Evolutionary conservation across 2,797 vertebrate species (phyloP).

Genomic region (Sternarchorhynchus goeldii): DNA sequence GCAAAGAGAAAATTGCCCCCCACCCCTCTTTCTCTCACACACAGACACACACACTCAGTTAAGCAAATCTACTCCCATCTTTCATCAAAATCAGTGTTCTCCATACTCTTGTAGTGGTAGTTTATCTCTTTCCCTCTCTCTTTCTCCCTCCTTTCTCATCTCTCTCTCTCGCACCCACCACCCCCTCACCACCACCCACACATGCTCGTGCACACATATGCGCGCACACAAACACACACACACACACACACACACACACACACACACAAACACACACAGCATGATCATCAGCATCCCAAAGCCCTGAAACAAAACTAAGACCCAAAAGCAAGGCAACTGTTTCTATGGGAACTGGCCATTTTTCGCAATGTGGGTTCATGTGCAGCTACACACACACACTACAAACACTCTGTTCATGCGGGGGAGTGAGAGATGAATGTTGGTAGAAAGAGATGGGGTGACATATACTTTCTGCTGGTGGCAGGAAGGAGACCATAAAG

Average conservation of each 20-base stretch:
- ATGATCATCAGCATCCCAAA: slow-evolving; percentile 26
- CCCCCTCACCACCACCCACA: too few relatives aligned
- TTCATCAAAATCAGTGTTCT: not conserved
- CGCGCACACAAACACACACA: too few relatives aligned
- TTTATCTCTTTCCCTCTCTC: not conserved
- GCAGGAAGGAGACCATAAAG: too few relatives aligned
- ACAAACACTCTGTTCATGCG: too few relatives aligned
- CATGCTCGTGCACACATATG: too few relatives aligned
- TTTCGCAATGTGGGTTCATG: slow-evolving; percentile 62
- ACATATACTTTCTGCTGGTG: too few relatives aligned
- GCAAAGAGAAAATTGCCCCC: slow-evolving; percentile 11
- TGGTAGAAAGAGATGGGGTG: too few relatives aligned
- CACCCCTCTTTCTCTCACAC: too few relatives aligned
- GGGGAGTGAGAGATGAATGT: too few relatives aligned
- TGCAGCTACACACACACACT: not conserved
- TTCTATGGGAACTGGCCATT: slow-evolving; percentile 68
- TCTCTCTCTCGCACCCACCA: not conserved
- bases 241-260: too few relatives aligned
- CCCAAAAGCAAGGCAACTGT: slow-evolving; percentile 66
- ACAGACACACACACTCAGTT: too few relatives aligned
- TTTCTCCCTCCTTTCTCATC: not conserved
- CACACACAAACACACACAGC: not conserved
- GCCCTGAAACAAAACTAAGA: slow-evolving; percentile 50
- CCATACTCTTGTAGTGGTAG: slow-evolving; percentile 18
- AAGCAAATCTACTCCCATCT: too few relatives aligned